Conservation (phyloP, 2,888 invertebrate genomes). For the Penaeus monodon region DNA sequence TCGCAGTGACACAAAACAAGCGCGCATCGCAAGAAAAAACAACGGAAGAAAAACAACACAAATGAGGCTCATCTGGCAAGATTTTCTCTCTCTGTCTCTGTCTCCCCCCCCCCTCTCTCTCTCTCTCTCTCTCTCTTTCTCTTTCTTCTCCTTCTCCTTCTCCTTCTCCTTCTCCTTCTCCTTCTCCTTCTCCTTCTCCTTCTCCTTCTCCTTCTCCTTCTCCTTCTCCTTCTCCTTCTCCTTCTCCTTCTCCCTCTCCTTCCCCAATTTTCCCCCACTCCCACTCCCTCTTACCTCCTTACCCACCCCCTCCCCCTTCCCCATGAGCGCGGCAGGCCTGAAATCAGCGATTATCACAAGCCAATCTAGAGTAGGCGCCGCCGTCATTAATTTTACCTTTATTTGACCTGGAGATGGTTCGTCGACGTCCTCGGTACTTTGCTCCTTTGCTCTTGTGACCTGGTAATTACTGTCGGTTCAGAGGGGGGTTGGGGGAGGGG, state of each 20-base stretch:
- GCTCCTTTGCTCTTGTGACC: too few relatives aligned
- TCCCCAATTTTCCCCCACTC: not conserved
- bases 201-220: too few relatives aligned
- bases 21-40: too few relatives aligned
- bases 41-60: too few relatives aligned
- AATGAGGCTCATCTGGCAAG: too few relatives aligned
- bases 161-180: not conserved
- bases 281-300: not conserved
- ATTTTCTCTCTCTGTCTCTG: conserved; percentile 1
- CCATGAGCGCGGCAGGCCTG: conserved; percentile 5
- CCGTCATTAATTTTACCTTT: not conserved
- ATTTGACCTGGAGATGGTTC: conserved; percentile 9
- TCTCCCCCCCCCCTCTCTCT: not conserved
- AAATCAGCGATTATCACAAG: conserved; percentile 16
- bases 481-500: not conserved
- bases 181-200: not conserved
- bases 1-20: too few relatives aligned
- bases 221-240: too few relatives aligned
- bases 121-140: not conserved
- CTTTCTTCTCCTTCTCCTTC: not conserved
- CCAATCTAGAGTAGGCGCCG: conserved; percentile 4
- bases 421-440: too few relatives aligned
- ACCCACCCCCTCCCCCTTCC: not conserved
- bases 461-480: not conserved
- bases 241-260: not conserved